Conservation (phyloP, 2,888 invertebrate species). For the Leptinotarsa haldemani region DNA sequence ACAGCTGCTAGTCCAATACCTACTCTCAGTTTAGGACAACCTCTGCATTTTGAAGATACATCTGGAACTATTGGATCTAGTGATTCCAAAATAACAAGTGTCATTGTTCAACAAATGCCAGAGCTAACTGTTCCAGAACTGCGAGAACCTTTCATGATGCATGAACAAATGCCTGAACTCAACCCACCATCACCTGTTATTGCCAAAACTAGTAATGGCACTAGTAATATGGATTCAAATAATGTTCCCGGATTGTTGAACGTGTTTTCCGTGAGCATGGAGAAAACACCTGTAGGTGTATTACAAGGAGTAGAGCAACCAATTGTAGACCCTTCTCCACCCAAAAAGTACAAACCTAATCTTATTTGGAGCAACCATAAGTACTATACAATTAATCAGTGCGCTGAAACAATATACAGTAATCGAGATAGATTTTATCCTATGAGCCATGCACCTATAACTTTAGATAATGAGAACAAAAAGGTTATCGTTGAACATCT, state of each 20-base stretch:
- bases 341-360: constrained; percentile 49
- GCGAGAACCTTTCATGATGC: constrained; percentile 37
- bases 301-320: not conserved
- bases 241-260: constrained; percentile 30
- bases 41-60: not conserved
- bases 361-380: constrained; percentile 53
- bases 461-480: constrained; percentile 41
- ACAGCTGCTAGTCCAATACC: not conserved
- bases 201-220: constrained; percentile 22
- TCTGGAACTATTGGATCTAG: not conserved
- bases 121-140: constrained; percentile 44
- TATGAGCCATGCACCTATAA: constrained; percentile 59
- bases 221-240: constrained; percentile 25
- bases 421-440: constrained; percentile 62
- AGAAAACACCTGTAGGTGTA: constrained; percentile 4
- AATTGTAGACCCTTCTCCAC: constrained; percentile 22
- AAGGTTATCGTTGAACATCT: constrained; percentile 45
- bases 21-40: not conserved
- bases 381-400: constrained; percentile 60
- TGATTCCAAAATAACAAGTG: not conserved
- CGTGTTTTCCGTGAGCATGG: constrained; percentile 32
- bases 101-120: constrained; percentile 43
- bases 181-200: constrained; percentile 40
- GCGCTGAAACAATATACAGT: constrained; percentile 53
- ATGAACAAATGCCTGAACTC: constrained; percentile 51